Conservation (phyloP, 2,888 invertebrate species). For the Eristalis arbustorum region DNA sequence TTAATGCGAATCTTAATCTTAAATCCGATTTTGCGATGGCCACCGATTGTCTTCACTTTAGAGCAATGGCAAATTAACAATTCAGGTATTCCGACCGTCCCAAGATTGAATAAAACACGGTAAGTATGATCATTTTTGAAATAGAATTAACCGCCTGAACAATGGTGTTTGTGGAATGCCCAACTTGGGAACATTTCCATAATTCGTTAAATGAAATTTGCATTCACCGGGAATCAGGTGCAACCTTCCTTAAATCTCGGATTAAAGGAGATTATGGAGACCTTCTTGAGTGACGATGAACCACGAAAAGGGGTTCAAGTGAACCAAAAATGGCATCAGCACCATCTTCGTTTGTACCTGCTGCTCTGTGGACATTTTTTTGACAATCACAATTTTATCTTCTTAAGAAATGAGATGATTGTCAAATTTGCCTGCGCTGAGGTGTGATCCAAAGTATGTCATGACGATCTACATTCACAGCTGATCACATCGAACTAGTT, state of each 20-base stretch:
- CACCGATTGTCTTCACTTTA: too few species aligned
- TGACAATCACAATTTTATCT: background rate
- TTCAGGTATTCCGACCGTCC: too few species aligned
- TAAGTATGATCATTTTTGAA: too few species aligned
- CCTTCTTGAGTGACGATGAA: background rate
- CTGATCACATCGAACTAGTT: slow-evolving; percentile 1
- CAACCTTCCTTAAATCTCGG: background rate
- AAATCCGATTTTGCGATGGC: too few species aligned
- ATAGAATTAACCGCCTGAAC: too few species aligned
- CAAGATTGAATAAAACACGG: too few species aligned
- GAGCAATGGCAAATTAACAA: too few species aligned
- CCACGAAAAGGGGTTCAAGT: background rate
- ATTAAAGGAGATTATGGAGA: background rate
- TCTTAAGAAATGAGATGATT: background rate
- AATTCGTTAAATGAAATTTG: background rate
- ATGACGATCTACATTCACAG: background rate
- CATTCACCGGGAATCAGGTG: background rate
- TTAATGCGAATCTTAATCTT: too few species aligned
- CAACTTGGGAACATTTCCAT: too few species aligned
- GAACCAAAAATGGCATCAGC: background rate
- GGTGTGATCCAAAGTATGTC: background rate
- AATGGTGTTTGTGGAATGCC: too few species aligned
- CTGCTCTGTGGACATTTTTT: background rate
- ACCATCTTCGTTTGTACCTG: background rate
- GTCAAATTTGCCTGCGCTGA: background rate